These are phyloP conservation scores for Metellina segmentata DNA, from an alignment of 2,888 invertebrate species.

Conservation along the genomic window DNA sequence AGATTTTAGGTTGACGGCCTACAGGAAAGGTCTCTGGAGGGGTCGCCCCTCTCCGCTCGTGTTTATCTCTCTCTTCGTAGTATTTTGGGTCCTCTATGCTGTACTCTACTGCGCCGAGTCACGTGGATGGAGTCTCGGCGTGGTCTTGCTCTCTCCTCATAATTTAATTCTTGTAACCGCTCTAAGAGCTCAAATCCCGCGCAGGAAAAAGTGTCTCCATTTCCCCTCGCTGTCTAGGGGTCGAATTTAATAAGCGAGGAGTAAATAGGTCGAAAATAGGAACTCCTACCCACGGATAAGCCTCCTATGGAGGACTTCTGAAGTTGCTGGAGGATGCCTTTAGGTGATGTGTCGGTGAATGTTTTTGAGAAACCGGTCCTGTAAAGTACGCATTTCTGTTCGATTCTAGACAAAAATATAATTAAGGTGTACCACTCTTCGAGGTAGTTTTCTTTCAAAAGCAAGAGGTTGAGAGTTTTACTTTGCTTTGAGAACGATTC, in stretches of 20 bases:
- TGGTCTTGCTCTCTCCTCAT: neutral
- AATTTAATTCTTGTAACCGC: constrained; percentile 31
- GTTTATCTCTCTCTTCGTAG: constrained; percentile 12
- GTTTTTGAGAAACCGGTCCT: neutral
- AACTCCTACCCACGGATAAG: neutral
- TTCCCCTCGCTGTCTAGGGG: neutral
- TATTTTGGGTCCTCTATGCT: neutral
- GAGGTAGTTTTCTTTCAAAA: too few species aligned
- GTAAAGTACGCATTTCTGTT: neutral
- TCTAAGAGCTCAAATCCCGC: neutral
- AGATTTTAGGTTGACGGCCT: constrained; percentile 8
- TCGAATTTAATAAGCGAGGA: constrained; percentile 24
- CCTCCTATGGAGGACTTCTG: neutral
- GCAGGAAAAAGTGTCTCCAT: constrained; percentile 5
- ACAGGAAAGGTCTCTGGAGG: neutral
- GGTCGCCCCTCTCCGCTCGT: neutral
- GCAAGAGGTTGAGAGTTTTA: too few species aligned
- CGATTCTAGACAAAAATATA: too few species aligned
- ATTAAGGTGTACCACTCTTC: too few species aligned
- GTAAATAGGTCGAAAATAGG: neutral
- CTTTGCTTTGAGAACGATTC: too few species aligned
- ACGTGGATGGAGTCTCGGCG: neutral
- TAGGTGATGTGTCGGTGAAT: neutral
- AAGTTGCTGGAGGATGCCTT: neutral
- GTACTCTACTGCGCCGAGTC: neutral